Conservation (phyloP, 2,797 vertebrate species). For the Momotus momota region DNA sequence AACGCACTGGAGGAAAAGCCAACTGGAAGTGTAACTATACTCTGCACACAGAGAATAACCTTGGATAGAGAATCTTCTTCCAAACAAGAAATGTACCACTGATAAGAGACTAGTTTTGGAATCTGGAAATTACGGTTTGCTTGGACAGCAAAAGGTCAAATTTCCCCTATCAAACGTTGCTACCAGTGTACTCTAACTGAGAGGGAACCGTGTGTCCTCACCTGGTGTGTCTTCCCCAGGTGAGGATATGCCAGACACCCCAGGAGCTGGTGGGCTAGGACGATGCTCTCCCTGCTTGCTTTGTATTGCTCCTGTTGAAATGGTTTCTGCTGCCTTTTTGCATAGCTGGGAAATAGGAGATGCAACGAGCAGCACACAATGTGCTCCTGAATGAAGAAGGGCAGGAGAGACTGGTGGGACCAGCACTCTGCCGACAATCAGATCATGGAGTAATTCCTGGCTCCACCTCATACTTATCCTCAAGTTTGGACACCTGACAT, state of each 20-base stretch:
- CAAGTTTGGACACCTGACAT: neutral
- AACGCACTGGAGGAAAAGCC: neutral
- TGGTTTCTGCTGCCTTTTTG: neutral
- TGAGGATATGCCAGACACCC: neutral
- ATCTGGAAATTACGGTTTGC: neutral
- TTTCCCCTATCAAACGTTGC: neutral
- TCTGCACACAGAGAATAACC: neutral
- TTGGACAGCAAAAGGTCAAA: neutral
- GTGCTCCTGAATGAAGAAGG: neutral
- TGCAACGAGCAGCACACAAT: accelerated
- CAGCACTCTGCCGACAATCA: neutral
- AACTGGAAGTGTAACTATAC: neutral
- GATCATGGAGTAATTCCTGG: neutral
- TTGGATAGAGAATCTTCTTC: neutral
- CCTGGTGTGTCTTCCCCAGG: accelerated
- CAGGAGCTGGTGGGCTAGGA: neutral
- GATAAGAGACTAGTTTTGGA: accelerated
- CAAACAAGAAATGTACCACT: neutral
- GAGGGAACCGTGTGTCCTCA: neutral
- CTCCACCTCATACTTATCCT: neutral
- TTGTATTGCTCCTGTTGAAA: neutral
- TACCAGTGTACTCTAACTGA: neutral
- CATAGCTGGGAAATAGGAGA: neutral
- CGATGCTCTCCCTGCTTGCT: neutral
- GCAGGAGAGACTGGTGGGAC: neutral